Base-by-base conservation (phyloP, 2,113 vertebrate species). In the Hiodon tergisus region DNA sequence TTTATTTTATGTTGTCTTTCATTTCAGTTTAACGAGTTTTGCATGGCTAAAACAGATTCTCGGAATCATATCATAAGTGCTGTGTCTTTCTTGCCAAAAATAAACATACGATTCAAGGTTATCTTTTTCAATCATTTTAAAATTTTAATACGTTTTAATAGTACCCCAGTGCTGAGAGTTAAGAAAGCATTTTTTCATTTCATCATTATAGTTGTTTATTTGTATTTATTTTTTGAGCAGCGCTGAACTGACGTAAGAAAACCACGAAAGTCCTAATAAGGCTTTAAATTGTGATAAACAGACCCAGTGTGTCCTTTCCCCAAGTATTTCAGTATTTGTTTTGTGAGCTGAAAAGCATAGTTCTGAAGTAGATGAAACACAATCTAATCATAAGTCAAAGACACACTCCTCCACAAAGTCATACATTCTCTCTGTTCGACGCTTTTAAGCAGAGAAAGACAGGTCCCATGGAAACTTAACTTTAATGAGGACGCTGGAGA, bases 381-480 rank as follows among this genome's bases (percentile, higher is more conserved):
- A 54, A 61, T 50, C 71, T 50, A 61, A 51, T 72, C 71, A 17
- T 11, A 63, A 65, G 50, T 31, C 50, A 17, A 73, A 61, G 46
- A 47, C 13, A 60, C n/a, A 4, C 59, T 14, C 71, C 71, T 61
- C 47, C 51, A 7, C 55, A 16, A 71, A 11, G 69, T 10, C 4
- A 6, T 58, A 53, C 17, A 47, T 5, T 4, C 5, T 3, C 17
- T 58, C 55, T 71, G 10, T 70, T 10, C 47, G 3, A 13, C 5
- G 46, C 3, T 14, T 60, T 6, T 5, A 72, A 60, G 7, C 57
- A 2, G 14, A 61, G 59, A 46, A 48, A 72, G 71, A 72, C 48
- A 54, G 54, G 59, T 73, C 60, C 60, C n/a, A 51, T 46, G n/a
- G 69, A 71, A 71, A 71, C 16, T 31, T 16, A 46, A 71, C 55